These are phyloP conservation scores for Enteromius afrohamiltoni DNA, from an alignment of 2,797 vertebrate species.

Conservation along the genomic window DNA sequence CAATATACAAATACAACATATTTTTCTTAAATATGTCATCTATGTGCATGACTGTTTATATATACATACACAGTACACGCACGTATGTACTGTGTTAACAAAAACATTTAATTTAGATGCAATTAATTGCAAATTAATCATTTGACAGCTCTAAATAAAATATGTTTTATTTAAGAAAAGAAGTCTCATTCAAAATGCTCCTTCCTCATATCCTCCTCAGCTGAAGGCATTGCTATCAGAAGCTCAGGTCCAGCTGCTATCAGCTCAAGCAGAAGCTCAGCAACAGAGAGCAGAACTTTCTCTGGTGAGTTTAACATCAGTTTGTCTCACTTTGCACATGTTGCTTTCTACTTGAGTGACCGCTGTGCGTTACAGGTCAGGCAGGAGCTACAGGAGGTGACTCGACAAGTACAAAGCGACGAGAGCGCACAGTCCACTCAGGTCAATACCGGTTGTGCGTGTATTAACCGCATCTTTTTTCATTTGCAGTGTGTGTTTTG, in stretches of 20 bases:
- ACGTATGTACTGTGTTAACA: too few relatives aligned
- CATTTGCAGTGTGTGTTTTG: background rate
- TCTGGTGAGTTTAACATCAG: constrained; percentile 70
- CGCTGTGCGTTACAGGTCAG: constrained; percentile 76
- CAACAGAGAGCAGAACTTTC: constrained; percentile 81
- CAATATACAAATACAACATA: too few relatives aligned
- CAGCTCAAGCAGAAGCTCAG: constrained; percentile 78
- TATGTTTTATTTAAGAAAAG: background rate
- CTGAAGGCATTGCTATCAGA: constrained; percentile 80
- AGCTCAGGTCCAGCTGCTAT: constrained; percentile 78
- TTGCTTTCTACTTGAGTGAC: constrained; percentile 57
- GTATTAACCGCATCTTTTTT: constrained; percentile 16
- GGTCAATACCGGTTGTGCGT: constrained; percentile 57
- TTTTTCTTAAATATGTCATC: too few relatives aligned
- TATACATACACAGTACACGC: too few relatives aligned
- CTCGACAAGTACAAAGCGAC: constrained; percentile 69
- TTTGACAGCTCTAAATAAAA: too few relatives aligned
- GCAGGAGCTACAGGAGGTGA: constrained; percentile 77
- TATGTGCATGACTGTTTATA: too few relatives aligned
- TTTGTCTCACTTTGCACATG: background rate
- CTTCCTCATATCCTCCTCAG: constrained; percentile 63
- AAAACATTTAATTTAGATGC: too few relatives aligned
- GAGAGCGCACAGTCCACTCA: constrained; percentile 57
- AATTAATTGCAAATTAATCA: too few relatives aligned
- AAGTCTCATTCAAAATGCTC: background rate